Conservation (phyloP, 1,140 invertebrate genomes). For the Heliconius melpomene region DNA sequence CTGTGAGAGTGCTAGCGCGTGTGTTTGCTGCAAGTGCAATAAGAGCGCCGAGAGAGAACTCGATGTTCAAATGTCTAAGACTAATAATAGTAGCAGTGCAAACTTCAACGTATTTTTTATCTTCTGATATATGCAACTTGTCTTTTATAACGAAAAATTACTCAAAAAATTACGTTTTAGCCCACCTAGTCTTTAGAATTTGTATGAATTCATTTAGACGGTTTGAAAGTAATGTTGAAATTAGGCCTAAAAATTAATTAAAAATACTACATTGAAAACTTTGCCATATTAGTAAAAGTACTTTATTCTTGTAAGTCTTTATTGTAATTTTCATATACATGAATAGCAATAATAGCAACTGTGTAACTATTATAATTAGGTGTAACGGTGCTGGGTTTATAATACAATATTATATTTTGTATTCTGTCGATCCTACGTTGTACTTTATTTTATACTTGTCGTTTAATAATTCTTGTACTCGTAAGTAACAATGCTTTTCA, state of each 20-base stretch:
- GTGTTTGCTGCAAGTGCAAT: conserved; percentile 34
- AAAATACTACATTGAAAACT: conserved; percentile 80
- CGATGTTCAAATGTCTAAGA: conserved; percentile 16
- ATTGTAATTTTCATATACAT: conserved; percentile 73
- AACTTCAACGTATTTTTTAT: conserved; percentile 12
- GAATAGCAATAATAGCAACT: conserved; percentile 67
- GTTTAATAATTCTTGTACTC: conserved; percentile 67
- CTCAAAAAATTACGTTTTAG: conserved; percentile 67
- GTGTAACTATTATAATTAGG: conserved; percentile 77
- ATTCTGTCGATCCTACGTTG: conserved; percentile 73
- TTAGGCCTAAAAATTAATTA: conserved; percentile 62
- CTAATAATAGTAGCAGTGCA: conserved; percentile 12
- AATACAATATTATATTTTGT: conserved; percentile 71
- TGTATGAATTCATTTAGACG: conserved; percentile 66
- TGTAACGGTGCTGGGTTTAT: conserved; percentile 78
- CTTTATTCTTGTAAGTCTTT: conserved; percentile 77
- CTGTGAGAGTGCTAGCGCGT: conserved; percentile 37
- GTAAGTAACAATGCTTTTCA: conserved; percentile 64
- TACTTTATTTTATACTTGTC: conserved; percentile 72
- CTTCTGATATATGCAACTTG: conserved; percentile 1
- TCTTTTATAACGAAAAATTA: background rate
- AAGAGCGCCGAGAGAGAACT: conserved; percentile 17
- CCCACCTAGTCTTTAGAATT: conserved; percentile 79
- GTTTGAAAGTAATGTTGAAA: conserved; percentile 64
- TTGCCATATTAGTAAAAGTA: conserved; percentile 80